A percentile compares a stretch with the other conserved stretches of the same genome.
phyloP scores from a whole-genome alignment of 1,140 invertebrate genomes.

The Sminthurides bifidus region DNA sequence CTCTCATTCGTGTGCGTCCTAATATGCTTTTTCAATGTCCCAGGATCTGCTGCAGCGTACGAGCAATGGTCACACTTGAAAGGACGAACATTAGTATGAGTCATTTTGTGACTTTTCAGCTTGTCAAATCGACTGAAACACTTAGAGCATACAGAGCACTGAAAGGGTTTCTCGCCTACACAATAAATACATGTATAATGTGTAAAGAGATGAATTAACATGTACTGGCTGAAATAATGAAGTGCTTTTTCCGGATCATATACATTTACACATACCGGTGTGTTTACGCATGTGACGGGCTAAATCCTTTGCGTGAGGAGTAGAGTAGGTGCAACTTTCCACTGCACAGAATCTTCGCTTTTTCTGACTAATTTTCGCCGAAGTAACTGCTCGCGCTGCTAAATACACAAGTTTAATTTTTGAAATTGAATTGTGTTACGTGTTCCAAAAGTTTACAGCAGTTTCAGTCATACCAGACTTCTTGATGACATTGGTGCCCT shows the following conservation, averaged over 20 bases:
- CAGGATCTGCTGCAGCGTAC: constrained; percentile 32
- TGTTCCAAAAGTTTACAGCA: too few relatives aligned
- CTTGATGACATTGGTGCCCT: too few relatives aligned
- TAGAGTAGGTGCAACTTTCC: constrained; percentile 33
- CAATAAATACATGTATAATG: constrained; percentile 4
- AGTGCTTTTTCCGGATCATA: neutral
- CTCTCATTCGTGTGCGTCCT: constrained; percentile 34
- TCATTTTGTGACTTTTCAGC: constrained; percentile 49
- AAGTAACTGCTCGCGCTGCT: too few relatives aligned
- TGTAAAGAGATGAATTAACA: constrained; percentile 4
- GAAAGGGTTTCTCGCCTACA: constrained; percentile 53
- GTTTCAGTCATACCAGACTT: too few relatives aligned
- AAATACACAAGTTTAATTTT: too few relatives aligned
- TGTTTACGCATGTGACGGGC: constrained; percentile 35
- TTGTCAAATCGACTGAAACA: constrained; percentile 56
- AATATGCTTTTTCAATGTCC: constrained; percentile 33
- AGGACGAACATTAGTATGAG: constrained; percentile 52
- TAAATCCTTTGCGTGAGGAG: constrained; percentile 35
- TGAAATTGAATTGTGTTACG: too few relatives aligned
- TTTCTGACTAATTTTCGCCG: constrained; percentile 6
- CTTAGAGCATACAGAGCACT: constrained; percentile 57
- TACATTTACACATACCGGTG: constrained; percentile 30
- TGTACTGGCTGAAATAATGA: constrained; percentile 1
- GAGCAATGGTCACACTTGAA: constrained; percentile 41
- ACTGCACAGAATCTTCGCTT: constrained; percentile 30